Percentiles rank a stretch among this genome's conserved stretches.
Conservation (phyloP, 2,888 invertebrate species). For the Apotomis capreana region DNA sequence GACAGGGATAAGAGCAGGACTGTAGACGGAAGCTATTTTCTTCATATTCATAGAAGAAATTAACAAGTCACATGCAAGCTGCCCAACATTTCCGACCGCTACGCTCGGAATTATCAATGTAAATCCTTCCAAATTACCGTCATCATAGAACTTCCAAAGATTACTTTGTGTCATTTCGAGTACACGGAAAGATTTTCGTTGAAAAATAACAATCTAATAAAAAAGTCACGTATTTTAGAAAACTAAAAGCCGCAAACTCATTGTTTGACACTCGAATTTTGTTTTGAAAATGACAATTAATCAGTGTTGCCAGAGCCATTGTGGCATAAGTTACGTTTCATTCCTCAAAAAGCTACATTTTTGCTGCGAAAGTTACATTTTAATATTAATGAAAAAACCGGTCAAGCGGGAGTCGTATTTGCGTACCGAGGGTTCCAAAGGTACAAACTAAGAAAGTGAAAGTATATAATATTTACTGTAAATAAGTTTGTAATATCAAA, state of each 20-base stretch:
- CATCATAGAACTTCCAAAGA: constrained; percentile 72
- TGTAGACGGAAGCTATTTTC: constrained; percentile 88
- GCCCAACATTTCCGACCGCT: constrained; percentile 96
- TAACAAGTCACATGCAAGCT: constrained; percentile 92
- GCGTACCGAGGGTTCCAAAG: too few relatives aligned
- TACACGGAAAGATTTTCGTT: neutral
- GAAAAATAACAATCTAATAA: constrained; percentile 2
- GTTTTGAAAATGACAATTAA: neutral
- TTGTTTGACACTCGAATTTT: neutral
- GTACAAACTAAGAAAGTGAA: too few relatives aligned
- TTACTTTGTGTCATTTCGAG: constrained; percentile 52
- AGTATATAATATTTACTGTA: too few relatives aligned
- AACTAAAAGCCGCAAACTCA: constrained; percentile 18
- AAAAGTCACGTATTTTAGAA: neutral
- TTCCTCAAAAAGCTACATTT: too few relatives aligned
- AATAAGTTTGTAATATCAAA: too few relatives aligned
- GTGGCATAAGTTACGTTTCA: too few relatives aligned
- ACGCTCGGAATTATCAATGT: constrained; percentile 90
- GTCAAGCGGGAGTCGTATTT: too few relatives aligned
- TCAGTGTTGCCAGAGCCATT: too few relatives aligned
- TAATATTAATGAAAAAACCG: too few relatives aligned
- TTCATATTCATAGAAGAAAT: constrained; percentile 88
- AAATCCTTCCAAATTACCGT: constrained; percentile 80
- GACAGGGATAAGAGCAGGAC: constrained; percentile 89
- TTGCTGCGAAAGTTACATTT: too few relatives aligned